phyloP scores from a whole-genome alignment of 2,113 vertebrate species.

The Dunckerocampus dactyliophorus region DNA sequence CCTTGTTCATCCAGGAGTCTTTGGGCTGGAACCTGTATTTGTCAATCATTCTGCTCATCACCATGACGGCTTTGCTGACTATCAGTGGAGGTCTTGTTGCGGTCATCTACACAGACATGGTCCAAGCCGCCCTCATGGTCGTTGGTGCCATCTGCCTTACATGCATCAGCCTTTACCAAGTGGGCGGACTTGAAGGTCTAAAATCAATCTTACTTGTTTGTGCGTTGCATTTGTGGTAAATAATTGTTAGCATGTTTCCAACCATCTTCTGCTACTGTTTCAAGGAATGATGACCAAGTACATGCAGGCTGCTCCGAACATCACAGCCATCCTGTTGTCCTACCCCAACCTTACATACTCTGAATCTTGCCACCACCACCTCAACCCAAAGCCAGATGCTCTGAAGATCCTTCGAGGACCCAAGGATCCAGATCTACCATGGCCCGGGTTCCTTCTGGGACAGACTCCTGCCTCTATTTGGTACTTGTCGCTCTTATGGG shows the following conservation, averaged over 20 bases:
- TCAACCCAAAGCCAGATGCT: conserved; percentile 80
- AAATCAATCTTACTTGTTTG: neutral
- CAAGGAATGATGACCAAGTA: conserved; percentile 81
- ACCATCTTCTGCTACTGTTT: conserved; percentile 16
- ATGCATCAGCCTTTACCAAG: conserved; percentile 81
- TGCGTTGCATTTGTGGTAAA: neutral
- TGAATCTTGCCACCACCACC: conserved; percentile 78
- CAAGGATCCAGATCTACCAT: conserved; percentile 87
- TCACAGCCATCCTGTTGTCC: conserved; percentile 82
- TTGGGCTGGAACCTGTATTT: conserved; percentile 95
- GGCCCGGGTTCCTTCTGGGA: conserved; percentile 90
- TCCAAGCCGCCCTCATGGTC: conserved; percentile 93
- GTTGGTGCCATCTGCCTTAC: conserved; percentile 86
- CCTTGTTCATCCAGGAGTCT: conserved; percentile 94
- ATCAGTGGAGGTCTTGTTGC: conserved; percentile 91
- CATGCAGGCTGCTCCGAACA: conserved; percentile 86
- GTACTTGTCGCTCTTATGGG: conserved; percentile 50
- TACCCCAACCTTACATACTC: conserved; percentile 81
- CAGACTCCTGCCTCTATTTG: conserved; percentile 95
- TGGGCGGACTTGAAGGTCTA: conserved; percentile 86
- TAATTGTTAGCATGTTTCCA: neutral
- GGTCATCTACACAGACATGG: conserved; percentile 93
- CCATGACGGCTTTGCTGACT: conserved; percentile 89
- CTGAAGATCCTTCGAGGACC: conserved; percentile 84
- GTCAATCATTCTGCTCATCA: conserved; percentile 88